Evolutionary conservation across 1,140 invertebrate genomes (phyloP).

Genomic region (Lepidurus arcticus): DNA sequence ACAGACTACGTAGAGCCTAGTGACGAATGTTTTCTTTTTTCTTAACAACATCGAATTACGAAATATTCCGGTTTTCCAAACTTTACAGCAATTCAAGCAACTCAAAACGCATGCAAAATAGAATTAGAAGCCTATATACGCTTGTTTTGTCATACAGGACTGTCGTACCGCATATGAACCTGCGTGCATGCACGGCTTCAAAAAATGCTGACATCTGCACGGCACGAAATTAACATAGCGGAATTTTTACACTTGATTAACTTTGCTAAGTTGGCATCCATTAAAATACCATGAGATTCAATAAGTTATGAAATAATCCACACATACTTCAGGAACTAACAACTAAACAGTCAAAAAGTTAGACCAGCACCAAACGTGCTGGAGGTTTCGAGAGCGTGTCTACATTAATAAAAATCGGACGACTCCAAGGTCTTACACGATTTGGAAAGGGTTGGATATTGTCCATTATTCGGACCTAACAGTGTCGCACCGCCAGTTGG

Average conservation of each 20-base stretch:
- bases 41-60: too few relatives aligned
- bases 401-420: conserved; percentile 81
- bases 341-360: not conserved
- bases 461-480: conserved; percentile 46
- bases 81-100: too few relatives aligned
- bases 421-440: conserved; percentile 91
- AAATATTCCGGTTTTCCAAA: too few relatives aligned
- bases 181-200: too few relatives aligned
- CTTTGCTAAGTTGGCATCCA: not conserved
- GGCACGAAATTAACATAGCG: too few relatives aligned
- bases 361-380: not conserved
- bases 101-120: too few relatives aligned
- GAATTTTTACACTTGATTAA: not conserved
- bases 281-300: conserved; percentile 6
- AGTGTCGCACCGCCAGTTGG: conserved; percentile 32
- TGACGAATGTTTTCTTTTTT: too few relatives aligned
- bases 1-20: too few relatives aligned
- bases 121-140: too few relatives aligned
- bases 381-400: not conserved
- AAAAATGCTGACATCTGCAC: too few relatives aligned
- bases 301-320: conserved; percentile 1
- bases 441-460: conserved; percentile 70
- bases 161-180: too few relatives aligned
- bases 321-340: not conserved
- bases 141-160: too few relatives aligned